Base-by-base conservation (phyloP, 2,797 vertebrate species). In the Pyrocephalus nanus region DNA sequence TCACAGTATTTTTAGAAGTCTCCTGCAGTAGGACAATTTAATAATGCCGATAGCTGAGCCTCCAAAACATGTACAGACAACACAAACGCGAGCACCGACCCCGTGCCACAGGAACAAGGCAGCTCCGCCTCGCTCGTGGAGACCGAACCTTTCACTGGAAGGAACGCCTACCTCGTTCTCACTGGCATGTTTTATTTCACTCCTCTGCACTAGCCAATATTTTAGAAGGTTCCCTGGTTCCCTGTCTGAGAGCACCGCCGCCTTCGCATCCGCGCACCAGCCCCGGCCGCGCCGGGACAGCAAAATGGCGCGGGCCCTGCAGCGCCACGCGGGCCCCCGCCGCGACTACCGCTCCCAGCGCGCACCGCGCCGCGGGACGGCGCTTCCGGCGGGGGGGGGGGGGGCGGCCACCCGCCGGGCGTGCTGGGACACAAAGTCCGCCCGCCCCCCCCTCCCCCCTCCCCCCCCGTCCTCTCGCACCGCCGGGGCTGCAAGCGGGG, bases 131-230 rank as follows among this genome's bases (percentile, higher is more conserved):
- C 3, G 7, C 1, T 3, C 1, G 6, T 9, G 29, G 5, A 32
- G 15, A 32, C 15, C 23, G 6, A 23, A 19, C 2, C 30, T 45
- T 47, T 18, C 43, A 1, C 38, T 14, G 1, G 0, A 36, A 3
- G 7, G 15, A 15, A 12, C 42, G 1, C 19, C 29, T n/a, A 1
- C 19, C 29, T 36, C n/a, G 3, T 4, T 19, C 40, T 9, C 15
- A 15, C 1, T 5, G 5, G 0, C 27, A 5, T 0, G 8, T 7
- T 50, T 9, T 0, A 10, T 8, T 18, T 10, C 15, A 1, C 1
- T 15, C 20, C 2, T 3, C 54, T 2, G 53, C 38, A 3, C 3
- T 1, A n/a, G 16, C 11, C n/a, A 2, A 3, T 12, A 2, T 1
- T 3, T 4, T 1, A 29, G 3, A 8, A 38, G 8, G 29, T 15